Conservation (phyloP, 2,797 vertebrate genomes). For the Intellagama lesueurii region DNA sequence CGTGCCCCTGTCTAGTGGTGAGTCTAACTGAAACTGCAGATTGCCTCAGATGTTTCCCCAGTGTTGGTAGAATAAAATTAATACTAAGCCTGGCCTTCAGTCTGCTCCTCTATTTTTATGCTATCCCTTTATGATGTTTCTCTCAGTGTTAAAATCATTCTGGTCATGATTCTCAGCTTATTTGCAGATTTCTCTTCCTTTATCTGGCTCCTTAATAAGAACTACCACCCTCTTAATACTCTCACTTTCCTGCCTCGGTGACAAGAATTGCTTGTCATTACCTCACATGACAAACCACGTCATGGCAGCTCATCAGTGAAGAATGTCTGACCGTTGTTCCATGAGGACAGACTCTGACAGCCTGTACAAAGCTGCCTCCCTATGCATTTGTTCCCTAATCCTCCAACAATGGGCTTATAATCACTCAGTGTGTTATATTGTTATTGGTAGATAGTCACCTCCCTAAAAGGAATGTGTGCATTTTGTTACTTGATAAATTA, state of each 20-base stretch:
- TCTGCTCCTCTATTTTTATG: neutral
- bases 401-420: neutral
- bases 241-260: neutral
- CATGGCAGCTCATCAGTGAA: neutral
- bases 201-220: neutral
- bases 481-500: neutral
- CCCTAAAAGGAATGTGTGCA: neutral
- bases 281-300: no score
- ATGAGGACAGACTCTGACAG: neutral
- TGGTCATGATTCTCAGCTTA: neutral
- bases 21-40: neutral
- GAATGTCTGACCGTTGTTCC: no score
- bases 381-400: neutral
- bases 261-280: no score
- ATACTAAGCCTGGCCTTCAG: neutral
- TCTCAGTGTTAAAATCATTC: no score
- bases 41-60: neutral
- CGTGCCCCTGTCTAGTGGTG: no score
- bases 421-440: neutral
- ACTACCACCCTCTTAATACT: neutral
- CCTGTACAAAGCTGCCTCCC: neutral
- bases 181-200: neutral
- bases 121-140: neutral
- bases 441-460: neutral
- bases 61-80: no score